Percentiles rank a stretch among this genome's conserved stretches.
Conservation (phyloP, 2,888 invertebrate species). For the Lacanobia wlatinum region DNA sequence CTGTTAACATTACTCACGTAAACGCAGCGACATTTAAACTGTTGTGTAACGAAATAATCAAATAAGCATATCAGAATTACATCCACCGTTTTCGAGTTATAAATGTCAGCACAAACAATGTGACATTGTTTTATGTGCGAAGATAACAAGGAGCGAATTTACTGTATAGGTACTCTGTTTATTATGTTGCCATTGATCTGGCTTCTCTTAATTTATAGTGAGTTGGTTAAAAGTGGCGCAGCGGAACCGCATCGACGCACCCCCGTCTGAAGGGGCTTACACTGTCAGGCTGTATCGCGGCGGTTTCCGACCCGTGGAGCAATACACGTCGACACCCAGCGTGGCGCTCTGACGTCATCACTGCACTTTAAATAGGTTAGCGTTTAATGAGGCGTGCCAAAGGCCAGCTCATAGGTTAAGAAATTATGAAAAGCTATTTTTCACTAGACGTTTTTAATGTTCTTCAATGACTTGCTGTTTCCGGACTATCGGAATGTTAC, state of each 20-base stretch:
- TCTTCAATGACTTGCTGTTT: constrained; percentile 49
- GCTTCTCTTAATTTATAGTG: constrained; percentile 59
- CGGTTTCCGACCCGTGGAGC: constrained; percentile 65
- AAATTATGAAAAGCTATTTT: constrained; percentile 45
- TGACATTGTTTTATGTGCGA: constrained; percentile 58
- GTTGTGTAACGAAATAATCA: constrained; percentile 52
- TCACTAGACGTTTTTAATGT: constrained; percentile 37
- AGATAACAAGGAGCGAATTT: constrained; percentile 64
- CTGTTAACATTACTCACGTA: constrained; percentile 7
- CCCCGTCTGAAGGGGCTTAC: constrained; percentile 59
- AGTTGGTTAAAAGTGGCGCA: constrained; percentile 53
- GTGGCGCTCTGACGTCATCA: constrained; percentile 60
- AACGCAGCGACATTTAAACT: constrained; percentile 40
- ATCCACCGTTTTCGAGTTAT: constrained; percentile 52
- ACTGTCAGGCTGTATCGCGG: constrained; percentile 60
- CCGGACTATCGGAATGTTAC: constrained; percentile 4
- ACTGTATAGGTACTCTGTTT: constrained; percentile 50
- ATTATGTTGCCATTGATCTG: constrained; percentile 59
- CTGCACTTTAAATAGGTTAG: constrained; percentile 65
- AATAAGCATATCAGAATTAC: constrained; percentile 60
- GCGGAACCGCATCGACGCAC: constrained; percentile 49
- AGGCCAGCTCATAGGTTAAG: constrained; percentile 40
- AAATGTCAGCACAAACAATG: constrained; percentile 60
- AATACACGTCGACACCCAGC: constrained; percentile 58
- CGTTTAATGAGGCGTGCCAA: constrained; percentile 59